phyloP scores from a whole-genome alignment of 2,888 invertebrate species.

The Adineta ricciae region DNA sequence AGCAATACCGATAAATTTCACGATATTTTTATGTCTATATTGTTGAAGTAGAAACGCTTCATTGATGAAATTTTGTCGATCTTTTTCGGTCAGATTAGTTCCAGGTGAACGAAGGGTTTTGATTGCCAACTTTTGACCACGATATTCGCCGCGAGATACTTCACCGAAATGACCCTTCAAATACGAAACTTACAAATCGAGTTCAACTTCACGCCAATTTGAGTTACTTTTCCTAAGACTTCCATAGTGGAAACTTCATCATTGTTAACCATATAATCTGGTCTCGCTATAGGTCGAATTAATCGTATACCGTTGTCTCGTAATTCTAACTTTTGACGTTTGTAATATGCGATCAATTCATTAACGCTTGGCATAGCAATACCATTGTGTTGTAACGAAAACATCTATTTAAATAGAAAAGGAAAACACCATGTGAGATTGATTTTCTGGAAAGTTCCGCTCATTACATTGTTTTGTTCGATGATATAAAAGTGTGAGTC shows the following conservation, averaged over 20 bases:
- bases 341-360: background rate
- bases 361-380: background rate
- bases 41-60: conserved; percentile 68
- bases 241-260: background rate
- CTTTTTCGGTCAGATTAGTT: background rate
- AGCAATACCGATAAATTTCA: conserved; percentile 87
- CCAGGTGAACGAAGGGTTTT: background rate
- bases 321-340: background rate
- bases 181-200: no score
- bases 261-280: background rate
- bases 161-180: conserved; percentile 91
- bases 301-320: background rate
- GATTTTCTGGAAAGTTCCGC: background rate
- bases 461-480: background rate
- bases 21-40: conserved; percentile 91
- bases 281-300: background rate
- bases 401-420: background rate
- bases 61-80: background rate
- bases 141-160: conserved; percentile 78
- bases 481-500: background rate
- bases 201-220: background rate
- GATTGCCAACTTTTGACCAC: conserved; percentile 51
- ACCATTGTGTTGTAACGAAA: background rate
- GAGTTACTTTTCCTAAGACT: background rate
- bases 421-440: background rate